Conservation (phyloP, 92 coral and sea anemone species). For the Bergia puertoricense region DNA sequence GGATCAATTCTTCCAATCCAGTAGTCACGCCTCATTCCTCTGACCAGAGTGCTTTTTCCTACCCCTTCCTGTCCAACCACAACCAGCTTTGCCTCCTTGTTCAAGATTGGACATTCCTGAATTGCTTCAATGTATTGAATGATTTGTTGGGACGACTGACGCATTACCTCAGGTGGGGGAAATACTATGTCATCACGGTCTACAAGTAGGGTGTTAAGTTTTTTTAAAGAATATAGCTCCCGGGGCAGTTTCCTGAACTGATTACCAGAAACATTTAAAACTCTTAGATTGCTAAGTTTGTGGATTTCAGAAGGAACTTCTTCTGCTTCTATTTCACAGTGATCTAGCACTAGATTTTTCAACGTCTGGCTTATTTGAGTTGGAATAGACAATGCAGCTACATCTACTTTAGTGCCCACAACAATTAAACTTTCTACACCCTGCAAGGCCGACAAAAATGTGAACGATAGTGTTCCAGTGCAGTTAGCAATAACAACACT, state of each 20-base stretch:
- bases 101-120: neutral
- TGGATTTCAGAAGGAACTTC: slow-evolving; percentile 11
- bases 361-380: neutral
- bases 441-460: neutral
- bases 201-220: slow-evolving; percentile 17
- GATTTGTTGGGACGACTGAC: neutral
- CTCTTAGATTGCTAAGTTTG: neutral
- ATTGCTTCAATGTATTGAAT: slow-evolving; percentile 10
- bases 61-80: slow-evolving; percentile 37
- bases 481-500: slow-evolving; percentile 38
- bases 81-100: slow-evolving; percentile 34
- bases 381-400: neutral
- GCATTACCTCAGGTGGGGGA: slow-evolving; percentile 17
- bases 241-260: neutral
- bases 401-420: slow-evolving; percentile 32
- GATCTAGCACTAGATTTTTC: slow-evolving; percentile 31
- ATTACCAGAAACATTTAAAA: slow-evolving; percentile 36
- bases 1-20: slow-evolving; percentile 7
- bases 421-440: slow-evolving; percentile 37
- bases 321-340: neutral
- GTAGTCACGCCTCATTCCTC: neutral
- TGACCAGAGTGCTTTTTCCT: slow-evolving; percentile 16
- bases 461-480: slow-evolving; percentile 13
- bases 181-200: slow-evolving; percentile 21
- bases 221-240: neutral